Evolutionary conservation across 2,888 invertebrate genomes (phyloP), one percentile per base, ranked within the genome.

Genomic region (Unio pictorum): DNA sequence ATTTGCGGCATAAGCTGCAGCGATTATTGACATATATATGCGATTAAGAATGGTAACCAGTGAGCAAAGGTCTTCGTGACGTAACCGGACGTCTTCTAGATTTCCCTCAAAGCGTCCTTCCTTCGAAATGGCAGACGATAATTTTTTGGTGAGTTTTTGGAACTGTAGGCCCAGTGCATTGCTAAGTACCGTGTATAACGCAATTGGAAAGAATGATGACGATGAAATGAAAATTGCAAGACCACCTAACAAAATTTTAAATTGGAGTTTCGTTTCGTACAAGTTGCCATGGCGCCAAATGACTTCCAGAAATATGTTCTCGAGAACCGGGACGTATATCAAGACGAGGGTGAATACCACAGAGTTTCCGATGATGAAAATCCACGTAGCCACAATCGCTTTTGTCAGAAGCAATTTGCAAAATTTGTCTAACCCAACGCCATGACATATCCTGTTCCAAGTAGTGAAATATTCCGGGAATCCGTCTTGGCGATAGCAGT

Each of bases 11-110:
- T 72, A 77, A 15, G 75, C 68, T 17, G 69, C 73, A 56, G 79
- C 79, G 20, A 79, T 72, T 69, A 80, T 72, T 26, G 74, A 73
- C 57, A 72, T 67, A 67, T 79, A 81, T 55, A 74, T 72, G 34
- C 69, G 65, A 68, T 81, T 79, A 45, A 78, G 62, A 28, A 74
- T 75, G 20, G 72, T 69, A 3, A 79, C 75, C 63, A 81, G 58
- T 23, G 20, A 60, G 66, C 76, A 77, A 69, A 81, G 60, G 20
- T 75, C 75, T 75, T 83, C 81, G 78, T 83, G 83, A 63, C 75
- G 76, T 67, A 83, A 67, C 23, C 85, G 78, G 74, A 80, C 79
- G 61, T 81, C 78, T 65, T 84, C 84, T 26, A 85, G 65, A 67
- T 76, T 64, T 3, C 61, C 75, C 59, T 68, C 55, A 34, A 78